phyloP scores from a whole-genome alignment of 2,797 vertebrate genomes.

The Forpus xanthops region DNA sequence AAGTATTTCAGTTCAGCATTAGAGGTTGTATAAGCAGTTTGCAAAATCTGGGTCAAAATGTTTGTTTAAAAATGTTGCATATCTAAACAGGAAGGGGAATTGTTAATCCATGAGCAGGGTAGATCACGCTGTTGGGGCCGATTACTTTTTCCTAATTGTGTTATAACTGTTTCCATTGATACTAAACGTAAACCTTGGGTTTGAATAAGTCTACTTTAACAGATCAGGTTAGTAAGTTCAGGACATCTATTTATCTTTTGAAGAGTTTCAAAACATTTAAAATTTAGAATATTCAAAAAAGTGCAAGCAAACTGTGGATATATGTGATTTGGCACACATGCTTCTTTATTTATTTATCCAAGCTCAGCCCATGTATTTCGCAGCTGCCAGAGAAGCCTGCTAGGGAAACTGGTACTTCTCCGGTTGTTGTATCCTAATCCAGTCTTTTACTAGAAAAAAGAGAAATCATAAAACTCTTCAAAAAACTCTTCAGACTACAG shows the following conservation, averaged over 20 bases:
- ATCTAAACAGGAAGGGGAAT: constrained; percentile 17
- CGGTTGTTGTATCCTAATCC: not conserved
- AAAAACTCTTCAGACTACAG: not conserved
- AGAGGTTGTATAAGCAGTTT: not conserved
- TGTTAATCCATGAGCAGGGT: not conserved
- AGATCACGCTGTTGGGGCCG: not conserved
- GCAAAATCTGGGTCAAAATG: constrained; percentile 45
- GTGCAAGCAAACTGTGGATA: not conserved
- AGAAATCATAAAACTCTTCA: not conserved
- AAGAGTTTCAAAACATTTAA: not conserved
- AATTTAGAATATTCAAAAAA: not conserved
- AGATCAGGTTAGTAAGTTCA: not conserved
- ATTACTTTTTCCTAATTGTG: not conserved
- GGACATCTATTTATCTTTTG: not conserved
- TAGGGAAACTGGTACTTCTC: not conserved
- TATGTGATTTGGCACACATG: not conserved
- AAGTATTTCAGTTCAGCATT: not conserved
- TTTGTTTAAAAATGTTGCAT: not conserved
- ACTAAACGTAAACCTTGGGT: not conserved
- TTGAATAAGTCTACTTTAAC: not conserved
- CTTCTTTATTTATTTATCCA: not conserved
- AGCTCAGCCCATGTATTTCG: not conserved
- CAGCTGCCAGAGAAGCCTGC: not conserved
- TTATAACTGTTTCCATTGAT: not conserved
- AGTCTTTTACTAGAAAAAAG: not conserved